phyloP scores from a whole-genome alignment of 2,888 invertebrate genomes.

The Meiosimyza platycephala region DNA sequence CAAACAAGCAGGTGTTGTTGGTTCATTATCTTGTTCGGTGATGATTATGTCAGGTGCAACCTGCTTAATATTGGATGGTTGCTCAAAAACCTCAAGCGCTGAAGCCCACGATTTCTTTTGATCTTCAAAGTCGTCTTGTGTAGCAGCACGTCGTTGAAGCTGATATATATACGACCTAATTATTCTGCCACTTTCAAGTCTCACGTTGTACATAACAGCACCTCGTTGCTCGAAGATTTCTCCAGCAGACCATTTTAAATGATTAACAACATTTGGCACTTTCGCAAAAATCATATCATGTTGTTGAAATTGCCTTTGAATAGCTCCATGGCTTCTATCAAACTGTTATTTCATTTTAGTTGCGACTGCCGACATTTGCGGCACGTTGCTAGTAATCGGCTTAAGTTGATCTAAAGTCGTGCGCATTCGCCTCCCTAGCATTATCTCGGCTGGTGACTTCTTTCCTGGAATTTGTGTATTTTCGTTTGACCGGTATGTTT shows the following conservation, averaged over 20 bases:
- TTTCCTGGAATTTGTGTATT: constrained; percentile 41
- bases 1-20: no score
- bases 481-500: constrained; percentile 44
- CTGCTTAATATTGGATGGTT: no score
- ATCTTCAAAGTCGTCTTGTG: background rate
- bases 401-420: constrained; percentile 41
- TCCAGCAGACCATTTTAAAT: constrained; percentile 20
- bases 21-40: no score
- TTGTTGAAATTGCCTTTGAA: no score
- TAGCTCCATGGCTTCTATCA: no score
- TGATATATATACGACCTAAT: constrained; percentile 7
- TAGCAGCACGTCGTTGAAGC: constrained; percentile 6
- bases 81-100: constrained; percentile 12
- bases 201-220: constrained; percentile 12
- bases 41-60: no score
- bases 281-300: no score
- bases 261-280: background rate
- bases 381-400: constrained; percentile 6
- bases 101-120: background rate
- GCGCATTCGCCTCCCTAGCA: constrained; percentile 42
- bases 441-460: constrained; percentile 43
- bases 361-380: no score
- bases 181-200: constrained; percentile 11
- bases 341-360: no score
- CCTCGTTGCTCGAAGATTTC: constrained; percentile 21